phyloP scores from a whole-genome alignment of 1,140 invertebrate genomes.

The Lethocerus indicus region DNA sequence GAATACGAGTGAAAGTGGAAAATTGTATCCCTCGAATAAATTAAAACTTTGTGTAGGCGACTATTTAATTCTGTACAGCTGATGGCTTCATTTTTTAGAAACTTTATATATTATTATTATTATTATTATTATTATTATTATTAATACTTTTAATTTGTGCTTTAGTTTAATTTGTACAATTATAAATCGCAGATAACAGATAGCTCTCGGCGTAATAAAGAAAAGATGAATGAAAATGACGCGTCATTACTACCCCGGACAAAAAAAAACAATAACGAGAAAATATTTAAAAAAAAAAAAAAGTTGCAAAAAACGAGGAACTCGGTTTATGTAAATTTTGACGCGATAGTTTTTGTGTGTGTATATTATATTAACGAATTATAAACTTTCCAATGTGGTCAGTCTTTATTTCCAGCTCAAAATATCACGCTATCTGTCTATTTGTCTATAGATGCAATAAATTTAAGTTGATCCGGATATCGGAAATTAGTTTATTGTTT shows the following conservation, averaged over 20 bases:
- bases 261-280: too few species aligned
- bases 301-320: too few species aligned
- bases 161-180: too few species aligned
- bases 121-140: background rate
- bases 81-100: slow-evolving; percentile 4
- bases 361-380: background rate
- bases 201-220: too few species aligned
- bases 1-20: background rate
- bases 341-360: background rate
- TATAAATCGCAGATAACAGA: slow-evolving; percentile 5
- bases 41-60: background rate
- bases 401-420: slow-evolving; percentile 7
- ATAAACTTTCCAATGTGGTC: background rate
- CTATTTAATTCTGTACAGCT: slow-evolving; percentile 4
- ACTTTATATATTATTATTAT: slow-evolving; percentile 4
- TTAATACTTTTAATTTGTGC: too few species aligned
- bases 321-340: too few species aligned
- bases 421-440: slow-evolving; percentile 9
- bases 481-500: background rate
- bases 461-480: slow-evolving; percentile 9
- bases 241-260: background rate
- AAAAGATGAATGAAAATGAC: too few species aligned
- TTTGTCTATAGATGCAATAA: slow-evolving; percentile 12
- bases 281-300: too few species aligned
- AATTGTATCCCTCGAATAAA: background rate